Base-by-base conservation (phyloP, 2,888 invertebrate genomes). In the Papilio protenor region DNA sequence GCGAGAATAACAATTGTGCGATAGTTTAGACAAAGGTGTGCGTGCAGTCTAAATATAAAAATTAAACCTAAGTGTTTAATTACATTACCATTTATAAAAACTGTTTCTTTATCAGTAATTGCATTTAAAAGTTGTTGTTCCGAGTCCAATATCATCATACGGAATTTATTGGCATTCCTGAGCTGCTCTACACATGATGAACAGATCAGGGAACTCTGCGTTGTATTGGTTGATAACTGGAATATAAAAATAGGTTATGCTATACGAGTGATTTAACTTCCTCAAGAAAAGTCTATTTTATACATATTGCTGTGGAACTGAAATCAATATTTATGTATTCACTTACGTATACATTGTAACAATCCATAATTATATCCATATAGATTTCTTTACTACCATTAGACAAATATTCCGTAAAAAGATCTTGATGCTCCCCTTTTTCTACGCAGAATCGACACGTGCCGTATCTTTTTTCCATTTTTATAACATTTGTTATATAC, bases 321-420 rank as follows among this genome's bases (percentile, higher is more conserved):
- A 5, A 5, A 2, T 5, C 5, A 33, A 12, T 47, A 23, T 23
- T 23, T 23, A 16, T 14, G 8, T 64, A 57, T 70, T 72, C n/a
- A 81, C 93, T 90, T 83, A 94, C 93, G 71, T 87, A 88, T 83
- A 93, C 86, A 85, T 92, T 93, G 72, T 90, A 92, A 55, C 90
- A 90, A 80, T 93, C 92, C 83, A 86, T 83, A 66, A 94, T 89
- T 27, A 90, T 86, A 79, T 92, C 91, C 27, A 86, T 85, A 73
- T 91, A 93, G 0, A 90, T 88, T 83, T 92, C 92, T 33, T 87
- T 83, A 6, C 81, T 82, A 3, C 90, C 90, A 23, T 90, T 87
- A 33, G 76, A 79, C 70, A 83, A 84, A 78, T 92, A 90, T 83
- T 90, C 91, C 59, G 86, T 88, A 83, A 86, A 85, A n/a, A 93